phyloP scores from a whole-genome alignment of 2,797 vertebrate species.

The Poeciliopsis infans region DNA sequence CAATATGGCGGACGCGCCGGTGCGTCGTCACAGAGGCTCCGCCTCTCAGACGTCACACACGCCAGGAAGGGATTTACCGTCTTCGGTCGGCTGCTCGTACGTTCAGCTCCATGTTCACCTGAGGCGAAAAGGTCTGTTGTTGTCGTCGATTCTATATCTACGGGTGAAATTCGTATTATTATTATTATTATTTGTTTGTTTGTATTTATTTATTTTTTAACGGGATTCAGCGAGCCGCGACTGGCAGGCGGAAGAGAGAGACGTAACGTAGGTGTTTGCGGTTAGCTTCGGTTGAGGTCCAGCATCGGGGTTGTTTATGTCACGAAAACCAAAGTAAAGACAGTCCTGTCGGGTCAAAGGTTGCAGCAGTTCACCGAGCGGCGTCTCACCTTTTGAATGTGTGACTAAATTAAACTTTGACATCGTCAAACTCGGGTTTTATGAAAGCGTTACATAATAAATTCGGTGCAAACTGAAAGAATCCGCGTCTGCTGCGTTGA shows the following conservation, averaged over 20 bases:
- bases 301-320: conserved; percentile 40
- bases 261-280: neutral
- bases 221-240: accelerated
- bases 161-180: accelerated
- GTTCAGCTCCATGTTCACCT: neutral
- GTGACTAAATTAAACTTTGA: neutral
- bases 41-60: conserved; percentile 29
- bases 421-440: neutral
- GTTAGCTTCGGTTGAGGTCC: neutral
- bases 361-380: neutral
- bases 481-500: neutral
- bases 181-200: no score
- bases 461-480: neutral
- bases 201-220: no score
- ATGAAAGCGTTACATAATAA: neutral
- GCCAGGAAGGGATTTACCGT: conserved; percentile 41
- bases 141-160: neutral
- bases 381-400: neutral
- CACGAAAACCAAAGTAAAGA: conserved; percentile 1
- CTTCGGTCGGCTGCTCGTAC: neutral
- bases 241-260: accelerated
- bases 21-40: neutral
- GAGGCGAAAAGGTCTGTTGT: conserved; percentile 17
- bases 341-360: neutral
- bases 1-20: neutral